Conservation (phyloP, 2,888 invertebrate genomes). For the Zootermopsis nevadensis region DNA sequence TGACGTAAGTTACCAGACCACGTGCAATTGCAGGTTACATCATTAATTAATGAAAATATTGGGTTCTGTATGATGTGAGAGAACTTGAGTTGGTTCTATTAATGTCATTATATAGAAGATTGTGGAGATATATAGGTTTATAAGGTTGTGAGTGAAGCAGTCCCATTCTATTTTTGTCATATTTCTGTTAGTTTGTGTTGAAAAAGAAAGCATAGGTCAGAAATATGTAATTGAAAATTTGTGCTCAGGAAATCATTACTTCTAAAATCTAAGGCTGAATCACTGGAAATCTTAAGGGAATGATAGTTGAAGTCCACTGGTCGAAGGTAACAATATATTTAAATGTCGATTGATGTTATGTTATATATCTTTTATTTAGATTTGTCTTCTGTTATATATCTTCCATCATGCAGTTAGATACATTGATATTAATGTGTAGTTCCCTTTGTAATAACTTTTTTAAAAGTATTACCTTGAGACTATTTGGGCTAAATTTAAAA, state of each 20-base stretch:
- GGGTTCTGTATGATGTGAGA: neutral
- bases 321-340: no score
- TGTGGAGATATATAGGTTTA: no score
- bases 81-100: neutral
- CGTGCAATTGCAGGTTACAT: neutral
- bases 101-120: no score
- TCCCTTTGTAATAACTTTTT: neutral
- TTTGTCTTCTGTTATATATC: neutral
- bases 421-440: neutral
- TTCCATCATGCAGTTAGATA: neutral
- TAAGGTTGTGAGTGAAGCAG: neutral
- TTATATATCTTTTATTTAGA: neutral
- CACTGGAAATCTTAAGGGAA: neutral
- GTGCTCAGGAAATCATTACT: constrained; percentile 13
- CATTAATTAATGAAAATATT: no score
- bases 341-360: neutral
- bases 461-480: neutral
- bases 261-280: constrained; percentile 4
- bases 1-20: neutral
- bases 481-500: neutral
- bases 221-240: constrained; percentile 7
- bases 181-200: neutral
- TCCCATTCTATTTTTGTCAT: neutral
- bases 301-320: neutral
- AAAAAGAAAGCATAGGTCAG: neutral